Evolutionary conservation across 2,888 invertebrate genomes (phyloP).

Genomic region (Fragum whitleyi): DNA sequence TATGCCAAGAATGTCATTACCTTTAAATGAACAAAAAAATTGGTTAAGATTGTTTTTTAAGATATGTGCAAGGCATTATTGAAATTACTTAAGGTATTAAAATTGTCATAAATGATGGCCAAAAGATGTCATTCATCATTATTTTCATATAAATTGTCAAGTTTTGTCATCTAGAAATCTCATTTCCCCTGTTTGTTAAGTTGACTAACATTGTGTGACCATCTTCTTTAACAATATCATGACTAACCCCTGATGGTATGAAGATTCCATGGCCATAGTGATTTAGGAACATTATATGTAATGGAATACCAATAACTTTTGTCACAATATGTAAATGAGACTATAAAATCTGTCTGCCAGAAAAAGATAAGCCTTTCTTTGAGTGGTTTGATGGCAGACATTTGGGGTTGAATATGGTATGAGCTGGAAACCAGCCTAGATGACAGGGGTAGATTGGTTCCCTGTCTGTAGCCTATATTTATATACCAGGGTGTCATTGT

Average conservation of each 20-base stretch:
- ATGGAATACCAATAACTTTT: slow-evolving; percentile 45
- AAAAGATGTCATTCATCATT: no score
- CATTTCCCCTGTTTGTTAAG: no score
- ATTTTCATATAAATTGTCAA: no score
- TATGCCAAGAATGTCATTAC: no score
- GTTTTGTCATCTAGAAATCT: no score
- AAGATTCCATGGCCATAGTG: slow-evolving; percentile 6
- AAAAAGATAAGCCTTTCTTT: slow-evolving; percentile 39
- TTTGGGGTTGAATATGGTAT: slow-evolving; percentile 18
- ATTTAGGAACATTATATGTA: slow-evolving; percentile 34
- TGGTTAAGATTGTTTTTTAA: no score
- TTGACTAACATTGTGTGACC: no score
- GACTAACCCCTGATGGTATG: neutral
- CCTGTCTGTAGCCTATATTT: neutral
- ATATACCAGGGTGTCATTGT: neutral
- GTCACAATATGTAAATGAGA: slow-evolving; percentile 56
- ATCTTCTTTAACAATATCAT: no score
- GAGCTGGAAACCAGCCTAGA: slow-evolving; percentile 9
- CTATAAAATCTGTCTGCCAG: slow-evolving; percentile 47
- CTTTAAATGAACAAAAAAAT: no score
- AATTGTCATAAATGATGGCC: no score
- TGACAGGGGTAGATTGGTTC: slow-evolving; percentile 7
- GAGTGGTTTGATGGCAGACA: slow-evolving; percentile 22
- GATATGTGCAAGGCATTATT: no score
- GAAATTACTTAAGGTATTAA: no score